phyloP scores from a whole-genome alignment of 2,888 invertebrate genomes.

The Leptinotarsa haldemani region DNA sequence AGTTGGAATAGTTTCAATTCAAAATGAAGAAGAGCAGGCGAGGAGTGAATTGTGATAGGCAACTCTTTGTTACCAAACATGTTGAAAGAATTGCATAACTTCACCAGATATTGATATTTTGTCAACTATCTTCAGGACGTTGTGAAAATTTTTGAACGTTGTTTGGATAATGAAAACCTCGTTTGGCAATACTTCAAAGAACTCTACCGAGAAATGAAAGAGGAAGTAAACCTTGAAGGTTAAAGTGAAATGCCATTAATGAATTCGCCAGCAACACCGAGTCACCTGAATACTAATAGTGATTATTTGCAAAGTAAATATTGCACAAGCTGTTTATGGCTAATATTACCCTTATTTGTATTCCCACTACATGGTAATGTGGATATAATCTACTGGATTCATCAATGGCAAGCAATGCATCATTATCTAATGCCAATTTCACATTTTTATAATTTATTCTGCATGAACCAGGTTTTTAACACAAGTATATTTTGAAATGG shows the following conservation, averaged over 20 bases:
- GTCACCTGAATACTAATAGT: constrained; percentile 4
- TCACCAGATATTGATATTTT: too few species aligned
- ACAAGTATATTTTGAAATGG: not conserved
- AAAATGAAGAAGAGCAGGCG: too few species aligned
- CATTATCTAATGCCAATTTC: constrained; percentile 1
- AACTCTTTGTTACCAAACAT: too few species aligned
- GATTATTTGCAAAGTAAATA: not conserved
- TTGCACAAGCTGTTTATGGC: not conserved
- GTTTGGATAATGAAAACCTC: not conserved
- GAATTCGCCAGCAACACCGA: not conserved
- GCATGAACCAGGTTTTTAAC: not conserved
- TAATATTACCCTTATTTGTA: not conserved
- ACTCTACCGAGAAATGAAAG: not conserved
- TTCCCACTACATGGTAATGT: not conserved
- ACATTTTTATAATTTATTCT: not conserved
- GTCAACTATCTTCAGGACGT: too few species aligned
- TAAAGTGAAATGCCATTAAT: constrained; percentile 6
- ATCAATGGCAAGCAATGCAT: not conserved
- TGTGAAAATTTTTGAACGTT: not conserved
- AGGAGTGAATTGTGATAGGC: too few species aligned
- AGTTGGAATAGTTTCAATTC: too few species aligned
- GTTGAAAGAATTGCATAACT: too few species aligned
- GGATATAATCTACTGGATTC: not conserved
- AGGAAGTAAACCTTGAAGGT: constrained; percentile 7
- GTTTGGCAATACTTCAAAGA: not conserved